Percentiles rank a stretch among this genome's conserved stretches.
Evolutionary conservation across 2,888 invertebrate genomes (phyloP).

Genomic region (Gastracanthus pulcherrimus): DNA sequence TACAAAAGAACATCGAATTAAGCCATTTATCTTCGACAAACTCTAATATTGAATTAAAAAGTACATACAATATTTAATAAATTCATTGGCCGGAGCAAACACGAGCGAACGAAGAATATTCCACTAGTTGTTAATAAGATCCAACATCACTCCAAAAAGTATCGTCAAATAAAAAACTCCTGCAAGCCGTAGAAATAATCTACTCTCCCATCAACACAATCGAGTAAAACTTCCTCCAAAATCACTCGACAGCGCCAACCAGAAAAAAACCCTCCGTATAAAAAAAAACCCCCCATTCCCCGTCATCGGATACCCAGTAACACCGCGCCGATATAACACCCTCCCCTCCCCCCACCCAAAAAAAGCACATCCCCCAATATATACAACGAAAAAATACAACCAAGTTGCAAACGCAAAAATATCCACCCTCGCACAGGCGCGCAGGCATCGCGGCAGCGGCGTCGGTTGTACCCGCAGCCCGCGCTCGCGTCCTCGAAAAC

Average conservation of each 20-base stretch:
- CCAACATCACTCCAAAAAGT: too few relatives aligned
- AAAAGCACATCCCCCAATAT: neutral
- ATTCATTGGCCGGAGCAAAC: too few relatives aligned
- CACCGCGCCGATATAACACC: neutral
- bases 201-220: neutral
- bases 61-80: too few relatives aligned
- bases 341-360: neutral
- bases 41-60: too few relatives aligned
- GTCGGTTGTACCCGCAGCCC: neutral
- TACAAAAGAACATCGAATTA: too few relatives aligned
- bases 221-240: neutral
- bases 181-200: neutral
- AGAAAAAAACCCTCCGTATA: too few relatives aligned
- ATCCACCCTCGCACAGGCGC: neutral
- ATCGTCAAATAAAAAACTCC: too few relatives aligned
- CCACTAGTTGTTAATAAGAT: too few relatives aligned
- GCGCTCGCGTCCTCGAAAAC: constrained; percentile 14
- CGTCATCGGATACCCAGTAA: neutral
- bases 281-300: neutral
- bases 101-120: too few relatives aligned
- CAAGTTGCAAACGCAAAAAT: constrained; percentile 15
- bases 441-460: neutral
- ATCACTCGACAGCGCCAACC: too few relatives aligned
- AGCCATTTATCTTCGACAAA: too few relatives aligned
- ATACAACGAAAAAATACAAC: neutral